Conservation (phyloP, 2,888 invertebrate species). For the Cotesia congregata region DNA sequence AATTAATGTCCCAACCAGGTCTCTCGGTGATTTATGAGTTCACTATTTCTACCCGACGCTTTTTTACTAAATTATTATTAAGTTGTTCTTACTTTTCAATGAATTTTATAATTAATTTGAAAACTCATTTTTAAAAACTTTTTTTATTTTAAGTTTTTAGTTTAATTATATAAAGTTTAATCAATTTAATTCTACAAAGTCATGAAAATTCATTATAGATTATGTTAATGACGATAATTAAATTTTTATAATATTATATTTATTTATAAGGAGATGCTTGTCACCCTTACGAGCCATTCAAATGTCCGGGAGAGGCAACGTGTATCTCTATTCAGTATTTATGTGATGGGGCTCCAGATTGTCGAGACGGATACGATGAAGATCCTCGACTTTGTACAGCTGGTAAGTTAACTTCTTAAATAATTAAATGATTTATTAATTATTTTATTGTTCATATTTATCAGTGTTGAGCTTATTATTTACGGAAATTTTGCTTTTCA, state of each 20-base stretch:
- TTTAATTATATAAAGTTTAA: too few species aligned
- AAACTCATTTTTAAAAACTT: too few species aligned
- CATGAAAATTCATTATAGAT: too few species aligned
- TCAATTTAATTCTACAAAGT: too few species aligned
- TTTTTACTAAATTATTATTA: not conserved
- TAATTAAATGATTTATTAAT: too few species aligned
- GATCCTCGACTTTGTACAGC: constrained; percentile 95
- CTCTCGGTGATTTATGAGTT: constrained; percentile 1
- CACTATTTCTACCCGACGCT: not conserved
- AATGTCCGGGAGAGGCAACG: constrained; percentile 93
- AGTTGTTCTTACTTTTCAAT: not conserved
- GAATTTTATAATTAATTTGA: too few species aligned
- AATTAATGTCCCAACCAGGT: not conserved
- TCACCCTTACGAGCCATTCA: constrained; percentile 96
- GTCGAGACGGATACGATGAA: constrained; percentile 95
- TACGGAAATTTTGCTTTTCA: constrained; percentile 68
- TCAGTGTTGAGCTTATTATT: not conserved
- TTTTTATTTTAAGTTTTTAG: too few species aligned
- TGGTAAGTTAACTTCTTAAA: constrained; percentile 74
- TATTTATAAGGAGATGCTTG: constrained; percentile 77
- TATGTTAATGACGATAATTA: too few species aligned
- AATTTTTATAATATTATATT: not conserved
- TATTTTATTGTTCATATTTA: not conserved
- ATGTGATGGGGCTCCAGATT: constrained; percentile 95
- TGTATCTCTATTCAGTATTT: constrained; percentile 97